Evolutionary conservation across 2,888 invertebrate genomes (phyloP), one percentile per base, ranked within the genome.

Genomic region (Epinotia demarniana): DNA sequence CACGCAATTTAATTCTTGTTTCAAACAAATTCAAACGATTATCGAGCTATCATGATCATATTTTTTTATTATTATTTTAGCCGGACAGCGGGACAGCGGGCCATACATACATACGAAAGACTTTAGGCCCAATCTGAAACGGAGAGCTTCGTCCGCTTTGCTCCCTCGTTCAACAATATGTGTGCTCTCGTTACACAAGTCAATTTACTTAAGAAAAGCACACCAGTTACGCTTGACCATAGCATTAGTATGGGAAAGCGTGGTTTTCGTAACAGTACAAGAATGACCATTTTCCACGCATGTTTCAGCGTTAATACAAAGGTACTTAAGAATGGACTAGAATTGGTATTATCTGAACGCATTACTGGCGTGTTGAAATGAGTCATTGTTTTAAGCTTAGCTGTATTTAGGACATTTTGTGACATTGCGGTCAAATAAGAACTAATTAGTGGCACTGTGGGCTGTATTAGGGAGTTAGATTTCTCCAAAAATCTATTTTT

Each of bases 211-310:
- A 2, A 23, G n/a, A 33, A 67, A 67, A 55, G 53, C 53, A 63
- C 16, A 16, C 16, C 9, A 55, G 67, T 53, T 18, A 67, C 67
- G 55, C 55, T 18, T 64, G 63, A 64, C 46, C 23, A 39, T n/a
- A 53, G 53, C n/a, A 18, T 60, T 23, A n/a, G 23, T 39, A 1
- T 63, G 70, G 43, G 75, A 75, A 75, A 75, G 75, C 58, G 60
- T 19, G 11, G 46, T 75, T 66, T 55, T 66, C 60, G 39, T 75
- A 71, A 71, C 27, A 8, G 63, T 53, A 66, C 75, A 18, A 64
- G 49, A 71, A 61, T 66, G 53, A 49, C 19, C 16, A 71, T 71
- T 75, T 75, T 53, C 12, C 70, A 75, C 75, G 71, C 71, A 55
- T 70, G 58, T 71, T 75, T 64, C 70, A 66, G 53, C 39, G 19